phyloP scores from a whole-genome alignment of 2,113 vertebrate species.

The Erythrolamprus reginae region DNA sequence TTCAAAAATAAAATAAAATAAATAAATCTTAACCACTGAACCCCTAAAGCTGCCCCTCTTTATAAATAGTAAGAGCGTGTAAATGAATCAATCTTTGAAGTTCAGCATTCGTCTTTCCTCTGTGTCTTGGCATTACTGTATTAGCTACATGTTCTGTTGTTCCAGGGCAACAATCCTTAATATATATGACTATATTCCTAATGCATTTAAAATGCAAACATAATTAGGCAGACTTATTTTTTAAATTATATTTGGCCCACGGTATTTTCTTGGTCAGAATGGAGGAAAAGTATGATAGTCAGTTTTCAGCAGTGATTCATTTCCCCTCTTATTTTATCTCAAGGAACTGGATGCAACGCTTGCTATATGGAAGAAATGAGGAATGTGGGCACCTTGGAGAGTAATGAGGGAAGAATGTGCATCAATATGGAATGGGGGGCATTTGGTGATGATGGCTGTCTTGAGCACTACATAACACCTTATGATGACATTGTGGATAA shows the following conservation, averaged over 20 bases:
- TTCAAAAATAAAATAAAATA: too few species aligned
- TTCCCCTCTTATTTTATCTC: background rate
- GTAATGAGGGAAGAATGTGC: conserved; percentile 68
- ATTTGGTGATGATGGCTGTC: conserved; percentile 70
- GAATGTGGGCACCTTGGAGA: conserved; percentile 57
- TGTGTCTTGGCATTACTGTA: background rate
- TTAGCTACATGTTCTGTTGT: background rate
- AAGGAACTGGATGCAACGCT: conserved; percentile 74
- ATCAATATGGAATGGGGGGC: conserved; percentile 79
- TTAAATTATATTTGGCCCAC: background rate
- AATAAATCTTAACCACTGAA: background rate
- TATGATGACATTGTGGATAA: conserved; percentile 63
- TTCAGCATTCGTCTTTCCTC: background rate
- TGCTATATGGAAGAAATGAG: conserved; percentile 77
- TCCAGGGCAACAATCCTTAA: background rate
- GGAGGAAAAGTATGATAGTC: background rate
- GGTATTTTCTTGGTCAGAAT: background rate
- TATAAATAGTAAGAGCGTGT: background rate
- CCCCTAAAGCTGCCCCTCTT: background rate
- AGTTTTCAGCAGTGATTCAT: background rate
- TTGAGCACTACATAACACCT: conserved; percentile 52
- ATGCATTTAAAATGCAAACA: background rate
- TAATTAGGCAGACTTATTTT: background rate
- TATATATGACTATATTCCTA: background rate
- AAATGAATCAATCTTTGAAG: background rate